Evolutionary conservation across 2,797 vertebrate species (phyloP).

Genomic region (Sebastes elongatus): DNA sequence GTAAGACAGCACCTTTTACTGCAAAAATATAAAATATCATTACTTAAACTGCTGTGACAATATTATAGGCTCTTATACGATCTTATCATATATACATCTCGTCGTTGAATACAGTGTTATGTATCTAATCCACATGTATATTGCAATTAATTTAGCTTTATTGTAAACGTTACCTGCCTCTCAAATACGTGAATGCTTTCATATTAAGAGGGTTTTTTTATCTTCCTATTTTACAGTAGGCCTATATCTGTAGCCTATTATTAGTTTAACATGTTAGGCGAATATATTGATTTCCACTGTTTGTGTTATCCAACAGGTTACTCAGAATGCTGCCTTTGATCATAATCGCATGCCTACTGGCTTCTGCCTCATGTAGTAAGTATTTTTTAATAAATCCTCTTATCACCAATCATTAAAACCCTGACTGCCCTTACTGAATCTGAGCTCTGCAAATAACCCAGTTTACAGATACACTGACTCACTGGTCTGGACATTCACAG

Average conservation of each 20-base stretch:
- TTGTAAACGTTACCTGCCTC: background rate
- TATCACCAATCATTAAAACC: background rate
- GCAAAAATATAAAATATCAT: too few relatives aligned
- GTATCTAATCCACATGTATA: background rate
- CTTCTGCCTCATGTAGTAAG: constrained; percentile 74
- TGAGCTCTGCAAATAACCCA: background rate
- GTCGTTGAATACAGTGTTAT: background rate
- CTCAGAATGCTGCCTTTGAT: constrained; percentile 68
- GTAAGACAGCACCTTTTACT: constrained; percentile 21
- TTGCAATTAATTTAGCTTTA: background rate
- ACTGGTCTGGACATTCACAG: constrained; percentile 13
- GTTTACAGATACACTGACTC: constrained; percentile 27
- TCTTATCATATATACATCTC: too few relatives aligned
- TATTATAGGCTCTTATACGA: too few relatives aligned
- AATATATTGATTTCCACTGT: background rate
- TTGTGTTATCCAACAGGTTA: constrained; percentile 44
- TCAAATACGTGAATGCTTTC: background rate
- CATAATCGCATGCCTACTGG: constrained; percentile 61
- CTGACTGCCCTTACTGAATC: background rate
- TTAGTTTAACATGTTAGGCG: background rate
- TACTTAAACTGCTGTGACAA: background rate
- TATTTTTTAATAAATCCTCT: background rate
- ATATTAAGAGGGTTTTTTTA: too few relatives aligned
- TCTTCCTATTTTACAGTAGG: background rate
- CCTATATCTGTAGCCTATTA: background rate